These are phyloP conservation scores for Manacus vitellinus DNA, from an alignment of 2,113 vertebrate species.

Conservation along the genomic window DNA sequence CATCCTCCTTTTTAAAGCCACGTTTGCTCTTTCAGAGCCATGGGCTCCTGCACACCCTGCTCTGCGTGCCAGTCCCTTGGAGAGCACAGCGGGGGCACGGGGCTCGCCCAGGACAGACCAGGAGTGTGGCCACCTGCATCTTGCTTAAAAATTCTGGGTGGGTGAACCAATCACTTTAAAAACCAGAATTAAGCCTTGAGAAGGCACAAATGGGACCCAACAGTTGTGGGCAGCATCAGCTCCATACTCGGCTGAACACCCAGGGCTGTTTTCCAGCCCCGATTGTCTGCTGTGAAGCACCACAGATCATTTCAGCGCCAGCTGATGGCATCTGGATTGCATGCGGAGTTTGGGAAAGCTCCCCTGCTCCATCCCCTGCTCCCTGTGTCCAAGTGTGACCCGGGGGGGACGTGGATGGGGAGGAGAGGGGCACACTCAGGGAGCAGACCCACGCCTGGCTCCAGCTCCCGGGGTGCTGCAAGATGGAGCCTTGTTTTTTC, in stretches of 20 bases:
- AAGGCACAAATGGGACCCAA: rapidly evolving
- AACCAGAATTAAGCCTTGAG: not conserved
- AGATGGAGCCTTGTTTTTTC: constrained; percentile 8
- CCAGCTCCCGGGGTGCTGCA: not conserved
- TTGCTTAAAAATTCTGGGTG: not conserved
- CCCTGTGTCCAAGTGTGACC: not conserved
- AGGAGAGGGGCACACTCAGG: not conserved
- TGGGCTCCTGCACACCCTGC: rapidly evolving
- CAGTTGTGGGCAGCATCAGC: not conserved
- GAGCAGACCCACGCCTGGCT: not conserved
- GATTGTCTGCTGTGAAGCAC: not conserved
- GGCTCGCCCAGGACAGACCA: not conserved
- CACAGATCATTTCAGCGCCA: not conserved
- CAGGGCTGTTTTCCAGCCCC: not conserved
- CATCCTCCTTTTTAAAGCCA: not conserved
- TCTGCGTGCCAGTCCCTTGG: not conserved
- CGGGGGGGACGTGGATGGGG: rapidly evolving
- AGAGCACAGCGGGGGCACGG: rapidly evolving
- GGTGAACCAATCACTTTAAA: not conserved
- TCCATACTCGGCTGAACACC: not conserved
- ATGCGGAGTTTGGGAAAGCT: not conserved
- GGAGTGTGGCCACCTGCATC: rapidly evolving
- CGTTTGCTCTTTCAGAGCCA: not conserved
- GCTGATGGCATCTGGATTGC: not conserved
- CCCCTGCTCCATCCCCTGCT: not conserved